Evolutionary conservation across 1,140 invertebrate genomes (phyloP).

Genomic region (Drosophila seguyi): DNA sequence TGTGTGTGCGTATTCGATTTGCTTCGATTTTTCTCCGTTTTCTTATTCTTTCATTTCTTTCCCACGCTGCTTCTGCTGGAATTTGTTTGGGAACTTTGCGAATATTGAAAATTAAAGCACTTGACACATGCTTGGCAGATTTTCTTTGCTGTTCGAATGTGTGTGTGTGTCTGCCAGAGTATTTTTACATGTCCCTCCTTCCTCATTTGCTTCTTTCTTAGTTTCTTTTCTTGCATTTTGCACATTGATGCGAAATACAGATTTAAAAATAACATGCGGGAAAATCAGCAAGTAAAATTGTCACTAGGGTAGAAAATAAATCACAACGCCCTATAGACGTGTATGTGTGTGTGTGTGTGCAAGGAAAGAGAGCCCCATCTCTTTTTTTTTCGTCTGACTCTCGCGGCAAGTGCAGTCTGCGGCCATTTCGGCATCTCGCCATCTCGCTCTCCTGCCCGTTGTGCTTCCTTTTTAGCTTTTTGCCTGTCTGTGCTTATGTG

Average conservation of each 20-base stretch:
- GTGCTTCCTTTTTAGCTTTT: conserved; percentile 25
- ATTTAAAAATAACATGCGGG: conserved; percentile 73
- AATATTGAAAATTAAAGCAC: conserved; percentile 20
- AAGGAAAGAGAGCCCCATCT: conserved; percentile 14
- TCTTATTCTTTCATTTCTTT: conserved; percentile 10
- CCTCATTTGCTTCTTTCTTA: conserved; percentile 20
- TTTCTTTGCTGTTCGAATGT: conserved; percentile 17
- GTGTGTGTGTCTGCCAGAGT: conserved; percentile 53
- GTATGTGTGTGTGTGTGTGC: conserved; percentile 11
- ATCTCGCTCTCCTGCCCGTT: conserved; percentile 1
- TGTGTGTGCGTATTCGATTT: conserved; percentile 11
- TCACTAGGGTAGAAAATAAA: conserved; percentile 82
- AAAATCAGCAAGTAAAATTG: conserved; percentile 73
- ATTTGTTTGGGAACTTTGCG: conserved; percentile 4
- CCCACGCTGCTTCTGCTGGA: not conserved
- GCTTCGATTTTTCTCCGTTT: conserved; percentile 19
- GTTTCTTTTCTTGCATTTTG: conserved; percentile 48
- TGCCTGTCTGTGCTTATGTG: conserved; percentile 20
- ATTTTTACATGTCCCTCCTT: conserved; percentile 72
- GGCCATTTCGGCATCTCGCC: conserved; percentile 35
- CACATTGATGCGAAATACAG: conserved; percentile 59
- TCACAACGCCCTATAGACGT: conserved; percentile 47
- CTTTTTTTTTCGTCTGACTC: conserved; percentile 33
- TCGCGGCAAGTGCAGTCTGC: conserved; percentile 57
- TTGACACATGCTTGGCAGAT: conserved; percentile 49